A percentile compares a stretch with the other conserved stretches of the same genome.
phyloP scores from a whole-genome alignment of 2,888 invertebrate genomes.

The Eledone cirrhosa region DNA sequence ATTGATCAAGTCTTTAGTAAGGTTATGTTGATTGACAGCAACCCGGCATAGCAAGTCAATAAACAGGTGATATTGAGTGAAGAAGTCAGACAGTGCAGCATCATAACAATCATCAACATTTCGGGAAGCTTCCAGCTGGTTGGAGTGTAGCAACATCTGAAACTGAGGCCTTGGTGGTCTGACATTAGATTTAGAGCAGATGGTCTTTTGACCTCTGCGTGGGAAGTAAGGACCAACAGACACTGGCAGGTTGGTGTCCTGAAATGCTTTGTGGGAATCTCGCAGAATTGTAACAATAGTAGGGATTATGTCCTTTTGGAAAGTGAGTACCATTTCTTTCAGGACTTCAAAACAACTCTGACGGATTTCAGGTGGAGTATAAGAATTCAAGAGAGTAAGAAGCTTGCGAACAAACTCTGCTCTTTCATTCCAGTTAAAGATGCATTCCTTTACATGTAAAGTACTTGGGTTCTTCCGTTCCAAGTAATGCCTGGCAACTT shows the following conservation, averaged over 20 bases:
- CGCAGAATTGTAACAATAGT: constrained; percentile 85
- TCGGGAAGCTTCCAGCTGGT: constrained; percentile 76
- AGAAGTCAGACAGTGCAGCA: constrained; percentile 79
- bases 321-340: constrained; percentile 80
- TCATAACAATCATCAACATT: constrained; percentile 83
- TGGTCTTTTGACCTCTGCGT: constrained; percentile 72
- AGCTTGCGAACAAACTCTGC: constrained; percentile 86
- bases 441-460: constrained; percentile 52
- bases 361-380: constrained; percentile 85
- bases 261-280: constrained; percentile 83
- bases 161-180: constrained; percentile 83
- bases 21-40: constrained; percentile 86
- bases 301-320: constrained; percentile 81
- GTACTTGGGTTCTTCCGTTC: constrained; percentile 36
- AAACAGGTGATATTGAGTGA: constrained; percentile 87
- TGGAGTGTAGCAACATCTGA: constrained; percentile 84
- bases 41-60: constrained; percentile 87
- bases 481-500: constrained; percentile 57
- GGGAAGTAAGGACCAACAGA: constrained; percentile 83
- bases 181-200: constrained; percentile 74
- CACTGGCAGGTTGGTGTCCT: constrained; percentile 73
- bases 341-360: constrained; percentile 81
- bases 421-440: constrained; percentile 78
- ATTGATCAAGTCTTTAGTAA: constrained; percentile 85
- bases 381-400: constrained; percentile 87